Base-by-base conservation (phyloP, 2,888 invertebrate species). In the Ceriagrion tenellum region DNA sequence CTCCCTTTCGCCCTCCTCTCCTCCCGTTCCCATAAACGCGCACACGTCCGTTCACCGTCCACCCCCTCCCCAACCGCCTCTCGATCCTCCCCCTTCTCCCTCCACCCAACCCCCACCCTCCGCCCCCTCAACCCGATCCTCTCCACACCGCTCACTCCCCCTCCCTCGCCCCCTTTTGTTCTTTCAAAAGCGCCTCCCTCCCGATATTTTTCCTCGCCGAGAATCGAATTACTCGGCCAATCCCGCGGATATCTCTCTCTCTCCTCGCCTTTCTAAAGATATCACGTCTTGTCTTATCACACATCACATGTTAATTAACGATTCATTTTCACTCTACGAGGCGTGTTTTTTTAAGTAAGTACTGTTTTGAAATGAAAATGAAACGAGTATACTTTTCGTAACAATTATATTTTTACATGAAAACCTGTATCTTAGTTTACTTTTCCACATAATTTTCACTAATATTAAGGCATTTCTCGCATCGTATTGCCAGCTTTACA, bases 181-280 rank as follows among this genome's bases (percentile, higher is more conserved):
- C 81, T n/a, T n/a, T n/a, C n/a, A n/a, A 81, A 81, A 81, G 35
- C 81, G 81, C 35, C 81, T 35, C 81, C 13, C 35, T 35, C 16
- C 26, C 35, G 81, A 26, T 81, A 81, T 35, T 81, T 81, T 35
- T n/a, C 81, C 35, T 35, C 30, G 2, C 35, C 35, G 59, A 81
- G 81, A 81, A 81, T 81, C 81, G 35, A 81, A 81, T 81, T 35
- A 81, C 13, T 81, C 35, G 81, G 81, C 35, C 81, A 81, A 81
- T 81, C 81, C 16, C 35, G 81, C 81, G 35, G 35, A 81, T 81
- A 16, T 81, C 69, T 69, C 69, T 69, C 69, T 69, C 13, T 59
- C 69, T 10, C 26, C 26, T n/a, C 6, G 20, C 69, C 12, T 81
- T 81, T 81, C 35, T 18, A 81, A 81, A 35, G 35, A 30, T 13